Evolutionary conservation across 1,140 invertebrate genomes (phyloP).

Genomic region (Eumaeus atala): DNA sequence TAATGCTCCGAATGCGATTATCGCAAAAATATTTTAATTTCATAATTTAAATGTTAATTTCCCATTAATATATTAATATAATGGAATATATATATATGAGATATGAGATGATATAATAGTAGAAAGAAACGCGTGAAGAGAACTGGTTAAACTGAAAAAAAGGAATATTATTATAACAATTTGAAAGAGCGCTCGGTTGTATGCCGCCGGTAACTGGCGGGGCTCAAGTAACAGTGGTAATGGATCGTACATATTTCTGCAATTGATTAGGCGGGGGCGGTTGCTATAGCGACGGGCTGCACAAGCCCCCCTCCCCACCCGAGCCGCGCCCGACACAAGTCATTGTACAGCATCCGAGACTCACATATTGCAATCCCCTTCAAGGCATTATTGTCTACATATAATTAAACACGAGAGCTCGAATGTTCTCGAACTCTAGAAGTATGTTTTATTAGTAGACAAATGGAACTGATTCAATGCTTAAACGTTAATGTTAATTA

Average conservation of each 20-base stretch:
- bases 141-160: not conserved
- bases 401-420: constrained; percentile 11
- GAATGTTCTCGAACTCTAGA: not conserved
- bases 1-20: too few species aligned
- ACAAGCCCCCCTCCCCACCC: constrained; percentile 26
- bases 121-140: too few species aligned
- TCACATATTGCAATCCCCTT: constrained; percentile 32
- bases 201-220: constrained; percentile 14
- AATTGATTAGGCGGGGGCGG: constrained; percentile 73
- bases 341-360: constrained; percentile 30
- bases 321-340: constrained; percentile 21
- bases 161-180: not conserved
- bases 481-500: too few species aligned
- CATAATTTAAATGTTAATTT: too few species aligned
- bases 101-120: too few species aligned
- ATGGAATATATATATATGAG: too few species aligned
- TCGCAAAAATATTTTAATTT: too few species aligned
- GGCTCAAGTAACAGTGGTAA: constrained; percentile 38
- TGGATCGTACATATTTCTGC: constrained; percentile 70
- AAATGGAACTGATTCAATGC: too few species aligned
- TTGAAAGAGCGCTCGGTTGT: not conserved
- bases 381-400: constrained; percentile 30
- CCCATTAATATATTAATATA: too few species aligned
- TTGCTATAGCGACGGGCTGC: constrained; percentile 62
- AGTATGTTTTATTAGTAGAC: not conserved